These are phyloP conservation scores for Hedya salicella DNA, from an alignment of 2,888 invertebrate genomes.

Conservation along the genomic window DNA sequence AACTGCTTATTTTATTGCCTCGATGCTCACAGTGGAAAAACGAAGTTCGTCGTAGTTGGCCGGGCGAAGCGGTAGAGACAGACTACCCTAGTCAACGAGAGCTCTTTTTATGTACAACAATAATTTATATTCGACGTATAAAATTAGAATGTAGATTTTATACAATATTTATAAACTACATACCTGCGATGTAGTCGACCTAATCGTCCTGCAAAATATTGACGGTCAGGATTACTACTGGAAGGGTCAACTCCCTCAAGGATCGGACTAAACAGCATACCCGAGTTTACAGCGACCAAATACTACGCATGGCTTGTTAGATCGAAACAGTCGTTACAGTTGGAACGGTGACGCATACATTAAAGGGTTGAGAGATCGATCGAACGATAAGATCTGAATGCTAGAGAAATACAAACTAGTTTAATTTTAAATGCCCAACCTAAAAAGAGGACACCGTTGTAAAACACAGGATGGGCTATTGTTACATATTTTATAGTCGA, in stretches of 20 bases:
- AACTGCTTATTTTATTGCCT: constrained; percentile 77
- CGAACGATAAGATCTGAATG: constrained; percentile 72
- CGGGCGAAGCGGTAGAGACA: constrained; percentile 52
- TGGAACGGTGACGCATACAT: constrained; percentile 71
- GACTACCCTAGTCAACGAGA: constrained; percentile 5
- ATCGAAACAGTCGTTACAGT: constrained; percentile 65
- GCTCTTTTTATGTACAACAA: background rate
- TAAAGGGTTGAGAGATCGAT: constrained; percentile 81
- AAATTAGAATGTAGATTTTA: too few species aligned
- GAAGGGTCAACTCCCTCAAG: background rate
- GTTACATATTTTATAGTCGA: constrained; percentile 76
- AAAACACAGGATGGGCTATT: constrained; percentile 77
- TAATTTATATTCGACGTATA: too few species aligned
- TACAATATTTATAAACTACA: too few species aligned
- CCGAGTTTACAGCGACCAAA: constrained; percentile 44
- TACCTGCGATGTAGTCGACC: too few species aligned
- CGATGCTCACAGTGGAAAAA: constrained; percentile 65
- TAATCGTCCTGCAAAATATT: background rate
- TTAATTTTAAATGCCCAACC: constrained; percentile 69
- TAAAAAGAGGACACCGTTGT: constrained; percentile 73
- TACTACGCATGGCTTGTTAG: constrained; percentile 56
- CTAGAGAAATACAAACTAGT: constrained; percentile 78
- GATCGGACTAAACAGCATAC: constrained; percentile 46
- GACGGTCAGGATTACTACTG: background rate
- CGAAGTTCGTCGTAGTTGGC: constrained; percentile 63